A percentile compares a stretch with the other conserved stretches of the same genome.
Evolutionary conservation across 2,888 invertebrate genomes (phyloP).

Genomic region (Drosophila subquinaria): DNA sequence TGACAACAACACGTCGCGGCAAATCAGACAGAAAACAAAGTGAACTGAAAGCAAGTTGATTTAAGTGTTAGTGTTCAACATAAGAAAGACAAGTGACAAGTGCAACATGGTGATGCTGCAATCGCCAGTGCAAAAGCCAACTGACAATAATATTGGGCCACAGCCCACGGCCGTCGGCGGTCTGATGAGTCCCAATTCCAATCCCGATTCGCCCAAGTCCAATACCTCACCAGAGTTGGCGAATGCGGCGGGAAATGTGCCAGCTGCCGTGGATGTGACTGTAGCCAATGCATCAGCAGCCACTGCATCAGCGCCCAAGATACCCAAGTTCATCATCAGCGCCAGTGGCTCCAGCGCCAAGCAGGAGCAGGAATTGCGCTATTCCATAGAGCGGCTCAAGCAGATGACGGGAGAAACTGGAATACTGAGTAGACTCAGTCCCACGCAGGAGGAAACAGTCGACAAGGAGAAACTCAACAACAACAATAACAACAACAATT

Average conservation of each 20-base stretch:
- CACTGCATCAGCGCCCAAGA: constrained; percentile 55
- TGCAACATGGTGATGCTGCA: constrained; percentile 85
- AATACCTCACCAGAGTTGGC: constrained; percentile 82
- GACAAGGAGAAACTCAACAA: constrained; percentile 68
- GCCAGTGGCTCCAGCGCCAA: constrained; percentile 63
- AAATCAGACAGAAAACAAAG: background rate
- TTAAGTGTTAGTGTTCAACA: constrained; percentile 13
- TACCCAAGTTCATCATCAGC: constrained; percentile 82
- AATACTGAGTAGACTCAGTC: constrained; percentile 83
- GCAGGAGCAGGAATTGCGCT: constrained; percentile 79
- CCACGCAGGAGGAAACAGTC: constrained; percentile 65
- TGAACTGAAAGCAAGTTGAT: constrained; percentile 15
- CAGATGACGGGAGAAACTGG: constrained; percentile 83
- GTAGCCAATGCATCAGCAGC: constrained; percentile 30
- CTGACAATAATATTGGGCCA: constrained; percentile 65
- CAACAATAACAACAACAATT: constrained; percentile 54
- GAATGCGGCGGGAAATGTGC: constrained; percentile 37
- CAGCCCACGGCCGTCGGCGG: constrained; percentile 74
- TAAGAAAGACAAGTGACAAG: constrained; percentile 26
- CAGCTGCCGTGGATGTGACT: constrained; percentile 9
- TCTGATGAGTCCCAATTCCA: constrained; percentile 85
- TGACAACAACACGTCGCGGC: constrained; percentile 77
- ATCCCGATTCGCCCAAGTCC: constrained; percentile 85
- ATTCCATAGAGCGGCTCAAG: constrained; percentile 85
- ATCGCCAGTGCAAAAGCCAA: constrained; percentile 81